phyloP scores from a whole-genome alignment of 2,888 invertebrate species.

The Seira ritae region DNA sequence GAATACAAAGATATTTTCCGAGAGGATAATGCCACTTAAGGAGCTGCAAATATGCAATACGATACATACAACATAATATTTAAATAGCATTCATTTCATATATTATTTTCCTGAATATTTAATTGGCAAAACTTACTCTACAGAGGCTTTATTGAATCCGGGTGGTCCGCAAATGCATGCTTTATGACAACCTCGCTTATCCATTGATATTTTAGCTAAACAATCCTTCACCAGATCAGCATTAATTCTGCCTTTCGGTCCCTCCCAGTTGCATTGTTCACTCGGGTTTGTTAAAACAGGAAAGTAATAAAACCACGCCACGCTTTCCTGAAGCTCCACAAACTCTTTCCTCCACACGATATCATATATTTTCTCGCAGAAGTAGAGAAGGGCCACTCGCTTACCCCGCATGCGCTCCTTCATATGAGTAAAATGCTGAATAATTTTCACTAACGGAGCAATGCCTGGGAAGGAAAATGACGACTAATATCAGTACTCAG shows the following conservation, averaged over 20 bases:
- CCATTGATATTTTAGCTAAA: neutral
- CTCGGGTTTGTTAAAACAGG: constrained; percentile 31
- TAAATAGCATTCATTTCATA: neutral
- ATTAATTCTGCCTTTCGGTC: constrained; percentile 24
- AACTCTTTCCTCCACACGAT: constrained; percentile 35
- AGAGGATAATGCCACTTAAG: constrained; percentile 5
- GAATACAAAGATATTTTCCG: constrained; percentile 46
- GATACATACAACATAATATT: neutral
- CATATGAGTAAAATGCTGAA: constrained; percentile 16
- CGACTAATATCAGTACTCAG: too few relatives aligned
- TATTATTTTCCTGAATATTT: neutral
- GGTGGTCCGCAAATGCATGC: constrained; percentile 52
- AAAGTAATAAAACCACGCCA: constrained; percentile 40
- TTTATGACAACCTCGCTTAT: constrained; percentile 9
- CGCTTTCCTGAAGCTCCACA: neutral
- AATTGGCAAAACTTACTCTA: constrained; percentile 20
- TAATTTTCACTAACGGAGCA: constrained; percentile 48
- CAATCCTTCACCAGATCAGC: neutral
- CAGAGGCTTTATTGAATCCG: constrained; percentile 34
- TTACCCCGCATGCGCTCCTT: constrained; percentile 21
- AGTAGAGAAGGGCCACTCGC: constrained; percentile 27
- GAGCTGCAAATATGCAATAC: constrained; percentile 25
- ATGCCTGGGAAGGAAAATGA: constrained; percentile 40
- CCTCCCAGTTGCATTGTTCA: constrained; percentile 9
- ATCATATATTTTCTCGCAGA: constrained; percentile 29